phyloP scores from a whole-genome alignment of 2,113 vertebrate genomes.

The Diphyllodes magnificus region DNA sequence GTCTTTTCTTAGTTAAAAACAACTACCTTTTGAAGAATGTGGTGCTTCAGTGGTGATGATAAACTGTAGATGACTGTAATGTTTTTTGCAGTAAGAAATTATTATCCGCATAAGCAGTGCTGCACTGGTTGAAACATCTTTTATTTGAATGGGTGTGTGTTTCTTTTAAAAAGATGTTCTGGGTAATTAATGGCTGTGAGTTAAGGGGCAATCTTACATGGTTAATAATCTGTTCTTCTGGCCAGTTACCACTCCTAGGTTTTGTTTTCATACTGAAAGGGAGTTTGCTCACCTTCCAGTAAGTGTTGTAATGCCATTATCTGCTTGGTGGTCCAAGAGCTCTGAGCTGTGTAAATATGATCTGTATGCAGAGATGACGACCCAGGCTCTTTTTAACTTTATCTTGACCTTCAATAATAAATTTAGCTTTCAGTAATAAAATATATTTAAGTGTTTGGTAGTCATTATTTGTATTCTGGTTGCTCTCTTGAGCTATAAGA shows the following conservation, averaged over 20 bases:
- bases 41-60: not conserved
- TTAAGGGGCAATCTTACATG: not conserved
- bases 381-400: not conserved
- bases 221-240: not conserved
- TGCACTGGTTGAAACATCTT: not conserved
- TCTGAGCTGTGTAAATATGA: not conserved
- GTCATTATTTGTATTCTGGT: not conserved
- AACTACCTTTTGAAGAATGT: not conserved
- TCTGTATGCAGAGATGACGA: not conserved
- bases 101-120: not conserved
- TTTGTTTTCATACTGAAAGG: not conserved
- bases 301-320: not conserved
- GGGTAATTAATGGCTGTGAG: not conserved
- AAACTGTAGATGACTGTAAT: not conserved
- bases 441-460: not conserved
- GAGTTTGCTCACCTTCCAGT: not conserved
- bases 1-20: not conserved
- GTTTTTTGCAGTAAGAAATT: not conserved
- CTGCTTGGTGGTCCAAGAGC: not conserved
- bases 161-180: not conserved
- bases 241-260: not conserved
- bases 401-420: not conserved
- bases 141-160: not conserved
- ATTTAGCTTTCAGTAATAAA: not conserved
- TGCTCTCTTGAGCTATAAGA: not conserved